Percentiles rank a stretch among this genome's conserved stretches.
Conservation (phyloP, 2,113 vertebrate species). For the Thinocorus orbignyianus region DNA sequence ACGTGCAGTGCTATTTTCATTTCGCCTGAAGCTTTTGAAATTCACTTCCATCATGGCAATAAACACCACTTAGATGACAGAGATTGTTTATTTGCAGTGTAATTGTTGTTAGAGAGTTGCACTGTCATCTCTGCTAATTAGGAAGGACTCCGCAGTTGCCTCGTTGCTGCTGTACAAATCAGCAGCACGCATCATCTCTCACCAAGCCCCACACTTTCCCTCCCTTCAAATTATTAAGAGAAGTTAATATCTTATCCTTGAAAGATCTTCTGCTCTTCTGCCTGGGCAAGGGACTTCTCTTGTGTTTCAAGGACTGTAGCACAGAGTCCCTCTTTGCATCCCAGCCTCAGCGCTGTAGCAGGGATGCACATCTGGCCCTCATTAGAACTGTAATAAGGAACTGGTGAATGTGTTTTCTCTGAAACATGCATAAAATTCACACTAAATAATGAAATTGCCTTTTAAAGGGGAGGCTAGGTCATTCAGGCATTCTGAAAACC, state of each 20-base stretch:
- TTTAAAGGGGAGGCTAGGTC: neutral
- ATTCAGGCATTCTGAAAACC: neutral
- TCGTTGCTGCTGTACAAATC: neutral
- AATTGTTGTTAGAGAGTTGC: neutral
- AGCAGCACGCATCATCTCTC: neutral
- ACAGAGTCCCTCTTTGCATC: neutral
- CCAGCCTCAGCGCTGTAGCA: neutral
- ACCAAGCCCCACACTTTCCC: neutral
- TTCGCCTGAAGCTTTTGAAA: neutral
- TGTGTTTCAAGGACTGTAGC: neutral
- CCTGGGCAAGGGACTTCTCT: neutral
- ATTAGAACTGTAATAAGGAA: neutral
- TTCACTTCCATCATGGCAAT: neutral
- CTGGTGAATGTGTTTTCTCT: neutral
- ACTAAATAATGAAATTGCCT: neutral
- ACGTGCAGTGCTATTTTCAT: rapidly evolving
- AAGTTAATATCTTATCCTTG: neutral
- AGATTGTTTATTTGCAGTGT: neutral
- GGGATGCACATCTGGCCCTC: neutral
- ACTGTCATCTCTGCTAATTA: neutral
- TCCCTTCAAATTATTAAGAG: neutral
- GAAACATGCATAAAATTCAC: neutral
- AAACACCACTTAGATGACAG: neutral
- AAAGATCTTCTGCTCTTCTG: neutral
- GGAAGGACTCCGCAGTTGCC: neutral